Evolutionary conservation across 2,113 vertebrate species (phyloP).

Genomic region (Platichthys stellatus): DNA sequence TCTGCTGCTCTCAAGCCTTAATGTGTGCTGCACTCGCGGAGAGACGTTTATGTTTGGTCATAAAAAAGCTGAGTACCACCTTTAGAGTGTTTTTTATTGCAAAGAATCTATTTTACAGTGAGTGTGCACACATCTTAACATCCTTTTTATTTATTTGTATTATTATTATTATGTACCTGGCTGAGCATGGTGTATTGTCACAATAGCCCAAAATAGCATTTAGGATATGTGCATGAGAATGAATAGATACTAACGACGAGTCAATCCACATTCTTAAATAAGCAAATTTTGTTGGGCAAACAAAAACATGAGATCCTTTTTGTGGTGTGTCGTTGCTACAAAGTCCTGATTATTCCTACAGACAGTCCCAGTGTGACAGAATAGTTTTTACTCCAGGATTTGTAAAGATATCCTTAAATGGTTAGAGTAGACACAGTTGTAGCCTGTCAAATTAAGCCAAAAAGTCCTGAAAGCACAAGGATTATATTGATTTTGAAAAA

Average conservation of each 20-base stretch:
- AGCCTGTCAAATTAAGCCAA: conserved; percentile 30
- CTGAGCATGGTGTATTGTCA: conserved; percentile 16
- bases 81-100: conserved; percentile 53
- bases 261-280: conserved; percentile 24
- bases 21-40: conserved; percentile 34
- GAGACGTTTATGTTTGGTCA: conserved; percentile 40
- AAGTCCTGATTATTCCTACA: conserved; percentile 13
- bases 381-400: conserved; percentile 14
- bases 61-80: conserved; percentile 45
- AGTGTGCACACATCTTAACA: conserved; percentile 31
- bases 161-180: conserved; percentile 21
- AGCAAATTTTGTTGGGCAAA: not conserved
- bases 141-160: not conserved
- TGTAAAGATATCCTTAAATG: not conserved
- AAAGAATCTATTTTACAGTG: conserved; percentile 35
- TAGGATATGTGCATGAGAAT: conserved; percentile 30
- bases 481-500: conserved; percentile 43
- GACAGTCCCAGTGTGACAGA: not conserved
- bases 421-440: conserved; percentile 3
- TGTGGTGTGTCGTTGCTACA: not conserved
- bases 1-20: conserved; percentile 26
- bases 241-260: conserved; percentile 26
- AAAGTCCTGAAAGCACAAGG: not conserved
- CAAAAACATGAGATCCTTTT: conserved; percentile 22
- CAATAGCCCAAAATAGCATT: conserved; percentile 28